Evolutionary conservation across 2,888 invertebrate species (phyloP), one percentile per base, ranked within the genome.

Genomic region (Drosophila formosana): DNA sequence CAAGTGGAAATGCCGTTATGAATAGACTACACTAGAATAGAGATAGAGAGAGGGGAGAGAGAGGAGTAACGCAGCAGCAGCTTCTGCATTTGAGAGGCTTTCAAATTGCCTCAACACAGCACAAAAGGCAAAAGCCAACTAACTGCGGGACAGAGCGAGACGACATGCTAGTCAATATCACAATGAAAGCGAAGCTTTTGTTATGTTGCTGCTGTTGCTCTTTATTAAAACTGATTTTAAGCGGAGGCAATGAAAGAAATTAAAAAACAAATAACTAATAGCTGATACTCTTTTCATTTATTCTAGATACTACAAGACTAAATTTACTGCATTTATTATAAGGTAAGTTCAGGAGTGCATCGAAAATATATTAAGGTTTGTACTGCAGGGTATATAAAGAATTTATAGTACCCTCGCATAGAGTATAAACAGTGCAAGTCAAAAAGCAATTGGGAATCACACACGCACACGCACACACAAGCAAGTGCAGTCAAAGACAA

Each of bases 1-100:
- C 68, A 75, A 78, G 69, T 72, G 71, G 64, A 70, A 75, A 60
- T 78, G 71, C 65, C 71, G 71, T 69, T 71, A 69, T 75, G 66
- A 68, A 69, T 70, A 49, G 25, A 23, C 37, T 34, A 39, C 45
- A 46, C 7, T 39, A 41, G 18, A 65, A 34, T 34, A 30, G 18
- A 46, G 34, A 41, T 30, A 26, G 49, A 47, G 49, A 26, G 25
- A 8, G 28, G 7, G 7, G 51, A 45, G 49, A 26, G 4, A 9
- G 25, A 6, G 28, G 6, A 9, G 51, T 25, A 56, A 58, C 52
- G 32, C 18, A 45, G 25, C 43, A 62, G 60, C 60, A 65, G 66
- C n/a, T 50, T 34, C 57, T 75, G 77, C 63, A 72, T 30, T 67
- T 64, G 67, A 73, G 56, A 49, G 66, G 67, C 53, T 62, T 75